Evolutionary conservation across 1,140 invertebrate species (phyloP), one percentile per base, ranked within the genome.

Genomic region (Drosophila suzukii): DNA sequence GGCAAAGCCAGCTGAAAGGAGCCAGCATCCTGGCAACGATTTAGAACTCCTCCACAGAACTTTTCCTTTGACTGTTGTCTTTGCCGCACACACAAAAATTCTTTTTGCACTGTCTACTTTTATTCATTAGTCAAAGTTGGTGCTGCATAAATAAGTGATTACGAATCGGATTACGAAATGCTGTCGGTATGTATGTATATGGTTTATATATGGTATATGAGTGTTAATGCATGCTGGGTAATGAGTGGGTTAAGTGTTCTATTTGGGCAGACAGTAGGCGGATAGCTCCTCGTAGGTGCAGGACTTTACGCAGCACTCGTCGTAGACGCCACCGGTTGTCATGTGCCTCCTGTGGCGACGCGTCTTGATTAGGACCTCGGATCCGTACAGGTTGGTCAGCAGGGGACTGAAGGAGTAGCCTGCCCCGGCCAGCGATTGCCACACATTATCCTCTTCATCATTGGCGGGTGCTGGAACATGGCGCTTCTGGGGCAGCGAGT

Each of bases 101-200:
- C 53, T 70, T 77, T 88, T 58, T 75, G 83, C 83, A 76, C 83
- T 63, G 85, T 88, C 70, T 88, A 74, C 76, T 80, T 88, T 88
- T 88, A 89, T 88, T 88, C 81, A 80, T 88, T 88, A 89, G 83
- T 83, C 86, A 84, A 85, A 83, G 75, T 88, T 78, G 56, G 57
- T 74, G 85, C 84, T 86, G 82, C 84, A 79, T 86, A 83, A 86
- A 86, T 86, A 86, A 83, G 75, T 88, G 84, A 83, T 75, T 83
- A 85, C 66, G 63, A 70, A 47, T 77, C 71, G 68, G 60, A 65
- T 60, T 72, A 66, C 32, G 54, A 72, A 65, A 65, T 68, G 61
- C 20, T 49, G 12, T 49, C 8, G 54, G 41, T 38, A 43, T 60
- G 11, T 58, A 32, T 34, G 12, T 34, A 12, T 27, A 43, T 43